Evolutionary conservation across 2,797 vertebrate species (phyloP).

Genomic region (Mastacembelus armatus): DNA sequence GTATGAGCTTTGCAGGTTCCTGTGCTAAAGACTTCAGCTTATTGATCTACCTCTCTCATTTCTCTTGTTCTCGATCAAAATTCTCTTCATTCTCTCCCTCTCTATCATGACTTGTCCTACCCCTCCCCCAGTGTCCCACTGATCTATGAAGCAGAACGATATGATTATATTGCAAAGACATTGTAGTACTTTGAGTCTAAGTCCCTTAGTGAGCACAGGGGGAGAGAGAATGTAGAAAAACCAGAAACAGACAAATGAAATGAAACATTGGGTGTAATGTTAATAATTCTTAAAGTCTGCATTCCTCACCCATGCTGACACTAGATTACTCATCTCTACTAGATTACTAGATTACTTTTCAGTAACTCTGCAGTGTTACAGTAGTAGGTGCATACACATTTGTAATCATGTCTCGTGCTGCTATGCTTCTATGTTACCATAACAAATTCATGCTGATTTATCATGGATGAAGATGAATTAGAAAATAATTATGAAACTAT

Average conservation of each 20-base stretch:
- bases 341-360: background rate
- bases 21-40: constrained; percentile 52
- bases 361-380: constrained; percentile 8
- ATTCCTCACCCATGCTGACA: constrained; percentile 21
- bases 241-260: background rate
- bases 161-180: constrained; percentile 33
- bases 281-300: constrained; percentile 8
- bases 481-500: constrained; percentile 1
- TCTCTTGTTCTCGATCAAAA: constrained; percentile 27
- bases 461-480: background rate
- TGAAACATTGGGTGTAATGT: constrained; percentile 2
- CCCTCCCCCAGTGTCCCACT: constrained; percentile 24
- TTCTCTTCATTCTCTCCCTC: constrained; percentile 34
- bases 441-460: background rate
- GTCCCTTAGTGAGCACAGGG: constrained; percentile 18
- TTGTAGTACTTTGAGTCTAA: constrained; percentile 33
- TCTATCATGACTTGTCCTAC: constrained; percentile 33
- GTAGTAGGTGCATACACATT: background rate
- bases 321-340: no score
- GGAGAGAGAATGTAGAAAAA: constrained; percentile 6
- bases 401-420: no score
- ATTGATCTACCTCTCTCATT: constrained; percentile 59
- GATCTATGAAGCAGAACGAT: constrained; percentile 38
- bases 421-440: constrained; percentile 4
- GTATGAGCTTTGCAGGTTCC: constrained; percentile 43